A percentile compares a stretch with the other conserved stretches of the same genome.
phyloP scores from a whole-genome alignment of 35 echinoderm and acorn worm genomes.

The Amphiura filiformis region DNA sequence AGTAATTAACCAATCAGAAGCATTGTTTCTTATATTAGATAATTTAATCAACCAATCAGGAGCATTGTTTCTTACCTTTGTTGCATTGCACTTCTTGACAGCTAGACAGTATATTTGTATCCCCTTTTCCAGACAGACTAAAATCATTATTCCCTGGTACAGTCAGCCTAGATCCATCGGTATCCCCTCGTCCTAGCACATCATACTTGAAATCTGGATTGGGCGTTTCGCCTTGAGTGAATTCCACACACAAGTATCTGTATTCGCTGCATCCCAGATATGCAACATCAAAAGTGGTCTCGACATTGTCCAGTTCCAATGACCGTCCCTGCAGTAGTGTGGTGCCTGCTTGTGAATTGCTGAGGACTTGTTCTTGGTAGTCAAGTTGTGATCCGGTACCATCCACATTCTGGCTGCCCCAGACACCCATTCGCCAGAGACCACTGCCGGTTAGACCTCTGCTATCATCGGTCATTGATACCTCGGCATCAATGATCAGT shows the following conservation, averaged over 20 bases:
- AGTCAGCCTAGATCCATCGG: no score
- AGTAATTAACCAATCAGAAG: no score
- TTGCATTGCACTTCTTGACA: slow-evolving; percentile 68
- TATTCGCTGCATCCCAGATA: slow-evolving; percentile 72
- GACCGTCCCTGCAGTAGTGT: slow-evolving; percentile 25
- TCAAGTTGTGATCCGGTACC: slow-evolving; percentile 58
- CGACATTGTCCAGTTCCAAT: slow-evolving; percentile 37
- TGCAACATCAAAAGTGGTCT: slow-evolving; percentile 71
- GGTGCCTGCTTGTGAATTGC: slow-evolving; percentile 50
- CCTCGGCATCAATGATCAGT: slow-evolving; percentile 39
- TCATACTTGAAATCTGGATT: slow-evolving; percentile 71
- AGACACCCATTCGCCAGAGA: slow-evolving; percentile 73
- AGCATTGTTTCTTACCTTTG: slow-evolving; percentile 58
- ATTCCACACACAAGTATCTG: slow-evolving; percentile 76
- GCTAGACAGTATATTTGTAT: slow-evolving; percentile 25
- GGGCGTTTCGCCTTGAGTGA: slow-evolving; percentile 58
- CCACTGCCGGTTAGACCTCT: slow-evolving; percentile 50
- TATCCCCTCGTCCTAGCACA: slow-evolving; percentile 11
- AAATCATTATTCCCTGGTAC: no score
- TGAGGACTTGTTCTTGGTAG: slow-evolving; percentile 77
- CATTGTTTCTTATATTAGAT: no score
- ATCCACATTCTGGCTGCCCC: slow-evolving; percentile 54
- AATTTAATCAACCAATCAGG: neutral
- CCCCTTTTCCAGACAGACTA: no score
- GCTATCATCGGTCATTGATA: slow-evolving; percentile 45